Conservation (phyloP, 2,888 invertebrate genomes). For the Octodonta nipae region DNA sequence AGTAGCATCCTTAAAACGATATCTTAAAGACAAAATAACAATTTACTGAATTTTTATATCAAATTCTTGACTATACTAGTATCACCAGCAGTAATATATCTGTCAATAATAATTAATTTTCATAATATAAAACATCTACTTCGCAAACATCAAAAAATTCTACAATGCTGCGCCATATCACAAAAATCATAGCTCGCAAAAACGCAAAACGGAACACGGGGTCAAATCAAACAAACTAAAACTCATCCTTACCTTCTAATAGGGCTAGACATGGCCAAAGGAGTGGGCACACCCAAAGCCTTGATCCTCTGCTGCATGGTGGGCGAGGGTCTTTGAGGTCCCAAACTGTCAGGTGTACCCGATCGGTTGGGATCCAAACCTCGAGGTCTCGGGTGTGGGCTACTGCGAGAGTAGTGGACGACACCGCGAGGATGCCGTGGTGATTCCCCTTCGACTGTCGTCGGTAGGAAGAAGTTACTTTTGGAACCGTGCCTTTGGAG, state of each 20-base stretch:
- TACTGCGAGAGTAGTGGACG: conserved; percentile 54
- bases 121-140: too few relatives aligned
- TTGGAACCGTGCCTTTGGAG: conserved; percentile 75
- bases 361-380: conserved; percentile 47
- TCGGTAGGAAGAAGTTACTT: conserved; percentile 73
- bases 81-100: too few relatives aligned
- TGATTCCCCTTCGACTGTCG: conserved; percentile 36
- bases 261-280: conserved; percentile 74
- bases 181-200: too few relatives aligned
- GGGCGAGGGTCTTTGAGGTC: conserved; percentile 52
- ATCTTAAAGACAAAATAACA: too few relatives aligned
- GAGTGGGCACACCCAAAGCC: conserved; percentile 78
- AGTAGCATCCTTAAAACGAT: too few relatives aligned
- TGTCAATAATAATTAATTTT: too few relatives aligned
- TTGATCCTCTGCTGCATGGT: conserved; percentile 85
- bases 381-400: conserved; percentile 64
- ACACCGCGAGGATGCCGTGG: conserved; percentile 25
- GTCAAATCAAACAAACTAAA: too few relatives aligned
- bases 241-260: conserved; percentile 64
- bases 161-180: too few relatives aligned
- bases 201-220: too few relatives aligned
- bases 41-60: too few relatives aligned
- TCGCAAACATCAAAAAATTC: too few relatives aligned
- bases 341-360: conserved; percentile 29
- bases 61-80: too few relatives aligned